Percentiles rank a stretch among this genome's conserved stretches.
Conservation (phyloP, 2,113 vertebrate genomes). For the Hippocampus barbouri region DNA sequence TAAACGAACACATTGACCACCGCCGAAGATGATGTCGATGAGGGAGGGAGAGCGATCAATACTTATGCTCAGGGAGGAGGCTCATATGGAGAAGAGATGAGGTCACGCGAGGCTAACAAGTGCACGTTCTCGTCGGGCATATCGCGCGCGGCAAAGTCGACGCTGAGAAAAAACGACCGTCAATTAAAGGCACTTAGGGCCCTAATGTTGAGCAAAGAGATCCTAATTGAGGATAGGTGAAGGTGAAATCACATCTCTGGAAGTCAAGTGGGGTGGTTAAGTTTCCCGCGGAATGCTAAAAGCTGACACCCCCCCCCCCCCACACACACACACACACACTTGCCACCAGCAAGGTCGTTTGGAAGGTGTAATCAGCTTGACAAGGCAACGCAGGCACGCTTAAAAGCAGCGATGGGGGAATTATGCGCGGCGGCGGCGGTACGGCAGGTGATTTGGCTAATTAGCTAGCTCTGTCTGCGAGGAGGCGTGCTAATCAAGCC, state of each 20-base stretch:
- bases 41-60: constrained; percentile 33
- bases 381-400: constrained; percentile 55
- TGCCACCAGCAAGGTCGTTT: constrained; percentile 61
- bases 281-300: constrained; percentile 57
- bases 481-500: constrained; percentile 59
- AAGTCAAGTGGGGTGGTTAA: constrained; percentile 57
- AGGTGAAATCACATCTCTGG: constrained; percentile 65
- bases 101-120: constrained; percentile 42
- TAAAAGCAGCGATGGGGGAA: constrained; percentile 37
- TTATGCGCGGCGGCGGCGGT: constrained; percentile 29
- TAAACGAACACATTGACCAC: constrained; percentile 31
- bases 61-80: constrained; percentile 35
- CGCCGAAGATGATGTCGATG: constrained; percentile 28
- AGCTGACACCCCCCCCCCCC: constrained; percentile 33
- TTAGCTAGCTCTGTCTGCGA: constrained; percentile 59
- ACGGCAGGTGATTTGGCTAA: constrained; percentile 62
- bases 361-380: constrained; percentile 53
- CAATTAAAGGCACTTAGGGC: constrained; percentile 75
- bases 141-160: constrained; percentile 68
- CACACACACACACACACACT: constrained; percentile 11
- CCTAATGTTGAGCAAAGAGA: constrained; percentile 70
- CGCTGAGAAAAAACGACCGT: constrained; percentile 70
- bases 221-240: constrained; percentile 75
- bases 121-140: constrained; percentile 54
- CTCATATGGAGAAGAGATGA: constrained; percentile 25